phyloP scores from a whole-genome alignment of 2,113 vertebrate genomes.

The Sebastes schlegelii region DNA sequence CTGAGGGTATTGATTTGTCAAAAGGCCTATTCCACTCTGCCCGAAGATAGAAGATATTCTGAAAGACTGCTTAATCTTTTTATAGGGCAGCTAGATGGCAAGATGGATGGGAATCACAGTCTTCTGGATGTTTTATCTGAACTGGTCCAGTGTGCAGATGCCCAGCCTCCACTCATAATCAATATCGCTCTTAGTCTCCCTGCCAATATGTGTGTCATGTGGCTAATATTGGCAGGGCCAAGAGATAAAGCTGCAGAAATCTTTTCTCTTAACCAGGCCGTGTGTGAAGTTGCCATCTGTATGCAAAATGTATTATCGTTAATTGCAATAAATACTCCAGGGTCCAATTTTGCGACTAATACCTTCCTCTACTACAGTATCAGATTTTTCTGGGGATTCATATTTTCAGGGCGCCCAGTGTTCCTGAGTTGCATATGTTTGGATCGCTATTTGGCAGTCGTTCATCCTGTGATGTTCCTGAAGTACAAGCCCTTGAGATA shows the following conservation, averaged over 20 bases:
- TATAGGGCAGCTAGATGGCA: constrained; percentile 17
- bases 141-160: not conserved
- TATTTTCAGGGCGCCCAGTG: not conserved
- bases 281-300: constrained; percentile 17
- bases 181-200: constrained; percentile 22
- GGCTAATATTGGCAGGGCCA: constrained; percentile 22
- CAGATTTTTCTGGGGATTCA: not conserved
- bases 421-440: constrained; percentile 11
- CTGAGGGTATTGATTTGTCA: not conserved
- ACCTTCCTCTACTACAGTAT: not conserved
- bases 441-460: constrained; percentile 10
- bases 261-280: constrained; percentile 17
- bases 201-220: constrained; percentile 33
- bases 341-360: not conserved
- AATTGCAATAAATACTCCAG: not conserved
- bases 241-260: constrained; percentile 13
- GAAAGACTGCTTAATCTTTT: constrained; percentile 21
- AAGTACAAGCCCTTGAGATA: constrained; percentile 25
- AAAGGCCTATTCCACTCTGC: not conserved
- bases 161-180: constrained; percentile 22
- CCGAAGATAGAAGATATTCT: not conserved
- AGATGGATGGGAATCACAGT: constrained; percentile 29
- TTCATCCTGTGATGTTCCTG: constrained; percentile 17
- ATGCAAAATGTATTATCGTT: not conserved
- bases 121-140: not conserved